Percentiles rank a stretch among this genome's conserved stretches.
Evolutionary conservation across 2,888 invertebrate genomes (phyloP).

Genomic region (Cephus spinipes): DNA sequence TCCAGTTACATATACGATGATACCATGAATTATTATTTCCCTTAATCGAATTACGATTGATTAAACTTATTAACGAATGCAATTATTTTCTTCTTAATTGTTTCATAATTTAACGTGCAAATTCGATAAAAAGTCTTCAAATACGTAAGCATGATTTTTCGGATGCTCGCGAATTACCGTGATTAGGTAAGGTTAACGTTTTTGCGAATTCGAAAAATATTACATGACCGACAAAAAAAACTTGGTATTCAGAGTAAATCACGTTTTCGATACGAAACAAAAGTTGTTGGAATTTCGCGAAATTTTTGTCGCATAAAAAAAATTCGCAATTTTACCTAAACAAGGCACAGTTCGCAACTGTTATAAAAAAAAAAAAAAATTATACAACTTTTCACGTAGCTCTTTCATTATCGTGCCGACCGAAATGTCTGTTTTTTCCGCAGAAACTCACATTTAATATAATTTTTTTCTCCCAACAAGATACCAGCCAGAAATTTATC

Average conservation of each 20-base stretch:
- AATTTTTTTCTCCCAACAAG: neutral
- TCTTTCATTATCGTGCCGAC: neutral
- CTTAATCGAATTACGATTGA: neutral
- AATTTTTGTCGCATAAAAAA: too few species aligned
- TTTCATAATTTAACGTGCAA: too few species aligned
- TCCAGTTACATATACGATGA: neutral
- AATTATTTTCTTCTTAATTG: neutral
- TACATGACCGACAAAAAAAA: too few species aligned
- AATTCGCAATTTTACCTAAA: too few species aligned
- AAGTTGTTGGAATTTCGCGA: too few species aligned
- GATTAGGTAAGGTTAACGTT: too few species aligned
- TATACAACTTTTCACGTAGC: neutral
- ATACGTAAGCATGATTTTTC: too few species aligned
- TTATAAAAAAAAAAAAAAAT: neutral
- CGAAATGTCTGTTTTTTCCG: neutral
- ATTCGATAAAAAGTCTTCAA: too few species aligned
- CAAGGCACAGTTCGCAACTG: neutral
- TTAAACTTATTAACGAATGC: neutral
- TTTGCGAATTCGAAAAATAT: too few species aligned
- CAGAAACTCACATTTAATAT: neutral
- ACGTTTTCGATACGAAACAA: too few species aligned
- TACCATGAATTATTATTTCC: neutral
- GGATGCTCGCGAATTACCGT: too few species aligned
- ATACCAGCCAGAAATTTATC: neutral
- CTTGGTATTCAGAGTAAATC: too few species aligned